Percentiles rank a stretch among this genome's conserved stretches.
Evolutionary conservation across 2,888 invertebrate genomes (phyloP).

Genomic region (Drosophila paranaensis): DNA sequence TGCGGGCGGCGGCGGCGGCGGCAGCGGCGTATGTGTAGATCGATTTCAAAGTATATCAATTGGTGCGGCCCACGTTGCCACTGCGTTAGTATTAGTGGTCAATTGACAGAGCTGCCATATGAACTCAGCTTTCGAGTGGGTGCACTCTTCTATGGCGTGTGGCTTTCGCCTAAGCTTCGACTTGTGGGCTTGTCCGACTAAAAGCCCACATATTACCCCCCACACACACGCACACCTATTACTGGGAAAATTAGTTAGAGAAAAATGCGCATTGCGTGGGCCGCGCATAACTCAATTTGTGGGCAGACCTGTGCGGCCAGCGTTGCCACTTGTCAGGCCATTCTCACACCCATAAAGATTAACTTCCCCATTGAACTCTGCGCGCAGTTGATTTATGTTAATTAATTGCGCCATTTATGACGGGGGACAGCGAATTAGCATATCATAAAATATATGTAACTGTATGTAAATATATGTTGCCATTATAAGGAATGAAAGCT

Average conservation of each 20-base stretch:
- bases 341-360: constrained; percentile 66
- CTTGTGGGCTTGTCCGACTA: constrained; percentile 36
- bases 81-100: constrained; percentile 39
- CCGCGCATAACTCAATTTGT: constrained; percentile 56
- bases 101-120: constrained; percentile 45
- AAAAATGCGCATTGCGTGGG: constrained; percentile 37
- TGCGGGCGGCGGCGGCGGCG: constrained; percentile 4
- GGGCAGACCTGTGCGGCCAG: constrained; percentile 44
- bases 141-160: constrained; percentile 18
- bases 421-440: constrained; percentile 15
- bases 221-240: constrained; percentile 24
- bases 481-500: constrained; percentile 10
- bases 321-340: constrained; percentile 45
- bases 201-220: constrained; percentile 52
- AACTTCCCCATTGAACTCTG: constrained; percentile 36
- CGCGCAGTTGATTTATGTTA: constrained; percentile 55
- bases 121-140: constrained; percentile 40
- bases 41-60: constrained; percentile 73
- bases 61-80: constrained; percentile 55
- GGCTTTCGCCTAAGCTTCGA: constrained; percentile 43
- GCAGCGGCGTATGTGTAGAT: constrained; percentile 16
- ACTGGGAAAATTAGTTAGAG: constrained; percentile 40
- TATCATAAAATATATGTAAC: constrained; percentile 25
- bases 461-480: background rate
- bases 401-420: constrained; percentile 46